phyloP scores from a whole-genome alignment of 2,113 vertebrate genomes.

The Xyliphius kryptos region DNA sequence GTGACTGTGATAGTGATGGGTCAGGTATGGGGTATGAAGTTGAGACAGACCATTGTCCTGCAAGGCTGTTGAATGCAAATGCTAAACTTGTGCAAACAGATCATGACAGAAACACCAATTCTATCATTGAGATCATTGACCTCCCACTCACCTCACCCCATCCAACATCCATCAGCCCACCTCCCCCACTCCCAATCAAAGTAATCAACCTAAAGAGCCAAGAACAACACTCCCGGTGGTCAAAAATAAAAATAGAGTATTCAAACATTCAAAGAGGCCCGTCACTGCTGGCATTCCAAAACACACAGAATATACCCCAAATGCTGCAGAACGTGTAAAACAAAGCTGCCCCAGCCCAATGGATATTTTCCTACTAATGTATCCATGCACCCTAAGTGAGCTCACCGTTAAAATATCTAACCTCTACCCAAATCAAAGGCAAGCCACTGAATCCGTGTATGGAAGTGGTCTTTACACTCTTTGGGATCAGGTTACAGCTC shows the following conservation, averaged over 20 bases:
- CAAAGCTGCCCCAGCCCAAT: constrained; percentile 10
- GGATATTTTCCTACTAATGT: constrained; percentile 15
- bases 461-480: constrained; percentile 30
- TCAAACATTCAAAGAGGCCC: constrained; percentile 7
- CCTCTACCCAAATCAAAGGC: constrained; percentile 29
- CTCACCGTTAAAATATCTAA: constrained; percentile 22
- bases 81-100: constrained; percentile 20
- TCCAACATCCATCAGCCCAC: neutral
- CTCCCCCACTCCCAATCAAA: neutral
- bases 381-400: constrained; percentile 9
- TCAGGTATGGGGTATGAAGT: too few relatives aligned
- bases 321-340: constrained; percentile 10
- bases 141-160: neutral
- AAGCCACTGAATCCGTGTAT: constrained; percentile 18
- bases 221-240: neutral
- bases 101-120: constrained; percentile 10
- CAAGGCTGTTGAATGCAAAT: constrained; percentile 19
- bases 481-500: constrained; percentile 30
- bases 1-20: too few relatives aligned
- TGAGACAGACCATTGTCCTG: constrained; percentile 19
- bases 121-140: constrained; percentile 12
- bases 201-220: constrained; percentile 1
- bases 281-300: constrained; percentile 6
- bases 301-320: constrained; percentile 16
- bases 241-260: constrained; percentile 1